Conservation (phyloP, 2,797 vertebrate species). For the Myotis myotis region DNA sequence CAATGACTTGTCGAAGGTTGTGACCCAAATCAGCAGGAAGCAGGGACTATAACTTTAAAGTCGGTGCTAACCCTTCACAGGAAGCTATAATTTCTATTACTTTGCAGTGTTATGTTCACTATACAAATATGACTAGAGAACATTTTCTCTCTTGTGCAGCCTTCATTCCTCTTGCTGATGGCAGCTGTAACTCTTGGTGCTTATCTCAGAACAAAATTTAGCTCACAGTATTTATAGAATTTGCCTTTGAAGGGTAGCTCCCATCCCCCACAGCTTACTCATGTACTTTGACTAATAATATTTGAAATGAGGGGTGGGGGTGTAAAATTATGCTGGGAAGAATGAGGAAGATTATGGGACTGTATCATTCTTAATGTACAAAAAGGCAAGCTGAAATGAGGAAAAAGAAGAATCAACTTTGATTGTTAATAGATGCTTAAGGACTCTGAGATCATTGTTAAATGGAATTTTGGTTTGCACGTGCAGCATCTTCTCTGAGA, state of each 20-base stretch:
- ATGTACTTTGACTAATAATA: slow-evolving; percentile 48
- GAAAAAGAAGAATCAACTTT: slow-evolving; percentile 74
- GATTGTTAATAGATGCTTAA: slow-evolving; percentile 79
- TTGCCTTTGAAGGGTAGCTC: neutral
- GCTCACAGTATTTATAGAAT: slow-evolving; percentile 9
- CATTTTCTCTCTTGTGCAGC: neutral
- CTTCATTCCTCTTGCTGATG: neutral
- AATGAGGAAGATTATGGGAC: slow-evolving; percentile 68
- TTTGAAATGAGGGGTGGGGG: neutral
- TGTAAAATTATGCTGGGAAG: slow-evolving; percentile 23
- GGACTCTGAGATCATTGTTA: slow-evolving; percentile 67
- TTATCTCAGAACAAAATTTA: slow-evolving; percentile 11
- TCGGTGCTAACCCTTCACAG: neutral
- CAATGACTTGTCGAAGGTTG: neutral
- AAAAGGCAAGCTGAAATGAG: slow-evolving; percentile 64
- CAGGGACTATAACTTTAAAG: neutral
- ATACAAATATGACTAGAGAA: neutral
- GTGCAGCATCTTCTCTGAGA: neutral
- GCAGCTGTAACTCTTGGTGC: neutral
- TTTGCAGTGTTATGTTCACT: neutral
- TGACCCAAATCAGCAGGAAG: neutral
- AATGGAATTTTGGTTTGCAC: neutral
- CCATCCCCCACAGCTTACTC: neutral
- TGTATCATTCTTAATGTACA: slow-evolving; percentile 63
- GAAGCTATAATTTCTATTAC: neutral